A percentile compares a stretch with the other conserved stretches of the same genome.
phyloP scores from a whole-genome alignment of 1,140 invertebrate species.

The Vollenhovia emeryi region DNA sequence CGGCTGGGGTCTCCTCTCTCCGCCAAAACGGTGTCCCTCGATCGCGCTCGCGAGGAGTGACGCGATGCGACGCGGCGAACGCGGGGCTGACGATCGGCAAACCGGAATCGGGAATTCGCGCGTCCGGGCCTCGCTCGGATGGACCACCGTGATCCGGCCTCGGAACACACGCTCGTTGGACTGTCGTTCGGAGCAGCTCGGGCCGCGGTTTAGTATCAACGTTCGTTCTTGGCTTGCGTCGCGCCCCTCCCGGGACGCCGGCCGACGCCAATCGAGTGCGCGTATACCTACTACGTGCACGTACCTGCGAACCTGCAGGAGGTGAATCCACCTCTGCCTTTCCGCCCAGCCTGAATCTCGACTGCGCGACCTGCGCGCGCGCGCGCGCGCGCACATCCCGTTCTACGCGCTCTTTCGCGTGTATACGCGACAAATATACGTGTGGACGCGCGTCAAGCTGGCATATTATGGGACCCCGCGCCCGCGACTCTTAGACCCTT shows the following conservation, averaged over 20 bases:
- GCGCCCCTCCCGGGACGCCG: constrained; percentile 78
- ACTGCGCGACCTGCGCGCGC: constrained; percentile 47
- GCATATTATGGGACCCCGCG: neutral
- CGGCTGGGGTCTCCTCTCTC: too few relatives aligned
- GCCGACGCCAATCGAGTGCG: constrained; percentile 81
- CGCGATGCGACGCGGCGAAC: neutral
- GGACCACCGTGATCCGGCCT: constrained; percentile 76
- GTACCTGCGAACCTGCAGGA: constrained; percentile 67
- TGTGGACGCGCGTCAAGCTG: neutral
- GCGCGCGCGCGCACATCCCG: neutral
- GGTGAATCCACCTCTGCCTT: constrained; percentile 65
- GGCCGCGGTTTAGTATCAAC: constrained; percentile 80
- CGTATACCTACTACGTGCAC: constrained; percentile 74
- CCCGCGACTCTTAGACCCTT: neutral
- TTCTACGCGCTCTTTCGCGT: neutral
- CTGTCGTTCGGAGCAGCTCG: constrained; percentile 79
- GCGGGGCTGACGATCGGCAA: constrained; percentile 1
- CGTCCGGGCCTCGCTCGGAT: constrained; percentile 54
- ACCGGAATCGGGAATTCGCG: constrained; percentile 29
- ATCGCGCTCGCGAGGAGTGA: constrained; percentile 5
- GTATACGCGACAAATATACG: neutral
- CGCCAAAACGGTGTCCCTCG: neutral
- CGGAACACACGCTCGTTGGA: constrained; percentile 80
- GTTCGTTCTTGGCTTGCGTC: constrained; percentile 79
- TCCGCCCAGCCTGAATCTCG: constrained; percentile 62